Evolutionary conservation across 2,797 vertebrate genomes (phyloP), one percentile per base, ranked within the genome.

Genomic region (Anabacerthia variegaticeps): DNA sequence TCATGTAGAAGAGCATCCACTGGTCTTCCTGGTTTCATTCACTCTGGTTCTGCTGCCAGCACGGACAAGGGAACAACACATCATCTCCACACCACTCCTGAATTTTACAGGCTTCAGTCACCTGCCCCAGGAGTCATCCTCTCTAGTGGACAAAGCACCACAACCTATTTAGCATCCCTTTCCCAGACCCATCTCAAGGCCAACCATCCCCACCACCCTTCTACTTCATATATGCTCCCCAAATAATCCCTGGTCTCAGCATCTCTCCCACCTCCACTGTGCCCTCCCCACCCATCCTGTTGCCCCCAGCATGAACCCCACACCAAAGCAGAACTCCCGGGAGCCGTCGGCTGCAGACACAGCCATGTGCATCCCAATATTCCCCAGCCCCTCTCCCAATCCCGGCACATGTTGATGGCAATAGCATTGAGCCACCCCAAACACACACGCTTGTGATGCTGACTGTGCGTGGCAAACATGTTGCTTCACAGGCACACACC

Each of bases 331-430:
- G 32, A 86, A 71, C 19, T 76, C 26, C 49, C 1, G 1, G 27
- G 48, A 69, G 34, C 23, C 1, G 1, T 7, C 1, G 1, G 27
- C 63, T 49, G 21, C 54, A 36, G 34, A 46, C 59, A 44, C 0
- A 1, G 20, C 7, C 1, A 36, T 0, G 0, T 9, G 18, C 14
- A 28, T 17, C 59, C 46, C 10, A 0, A 28, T 1, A 30, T 1
- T 15, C 10, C 6, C 28, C 36, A 59, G 34, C 9, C 22, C 1
- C 37, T 44, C 65, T 41, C 65, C 34, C 3, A 1, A 65, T 11
- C 6, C 32, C 7, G 23, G 28, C 14, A 10, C 5, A 0, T 0
- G 6, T 1, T 46, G 55, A 56, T 2, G 2, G 41, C 41, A 46
- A 14, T 0, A 43, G 55, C 27, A 26, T 16, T 27, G 30, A 62